Percentiles rank a stretch among this genome's conserved stretches.
Evolutionary conservation across 2,797 vertebrate species (phyloP).

Genomic region (Iguana delicatissima): DNA sequence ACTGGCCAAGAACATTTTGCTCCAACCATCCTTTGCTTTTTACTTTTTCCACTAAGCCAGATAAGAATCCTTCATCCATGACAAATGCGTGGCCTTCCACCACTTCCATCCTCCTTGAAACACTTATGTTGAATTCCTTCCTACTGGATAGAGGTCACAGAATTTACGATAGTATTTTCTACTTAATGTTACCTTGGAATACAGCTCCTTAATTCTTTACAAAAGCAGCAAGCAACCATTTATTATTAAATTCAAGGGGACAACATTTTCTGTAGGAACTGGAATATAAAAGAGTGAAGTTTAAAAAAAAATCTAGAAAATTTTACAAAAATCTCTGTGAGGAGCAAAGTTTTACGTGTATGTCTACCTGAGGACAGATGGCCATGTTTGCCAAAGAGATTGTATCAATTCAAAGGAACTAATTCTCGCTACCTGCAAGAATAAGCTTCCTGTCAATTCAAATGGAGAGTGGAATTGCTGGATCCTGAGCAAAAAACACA

Average conservation of each 20-base stretch:
- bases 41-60: not conserved
- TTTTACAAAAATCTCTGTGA: not conserved
- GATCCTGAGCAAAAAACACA: not conserved
- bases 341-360: too few relatives aligned
- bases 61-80: slow-evolving; percentile 23
- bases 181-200: not conserved
- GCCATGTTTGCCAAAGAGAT: not conserved
- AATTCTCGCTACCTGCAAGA: not conserved
- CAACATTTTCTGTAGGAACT: not conserved
- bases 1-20: not conserved
- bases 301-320: too few relatives aligned
- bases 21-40: slow-evolving; percentile 12
- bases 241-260: not conserved
- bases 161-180: not conserved
- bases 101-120: not conserved
- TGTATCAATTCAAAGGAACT: not conserved
- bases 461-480: fast-evolving
- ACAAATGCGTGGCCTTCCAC: not conserved
- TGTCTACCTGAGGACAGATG: not conserved
- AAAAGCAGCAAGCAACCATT: not conserved
- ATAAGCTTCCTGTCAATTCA: not conserved
- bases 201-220: not conserved
- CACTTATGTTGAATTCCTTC: not conserved
- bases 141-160: not conserved
- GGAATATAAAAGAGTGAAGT: not conserved